phyloP scores from a whole-genome alignment of 2,888 invertebrate species.

The Tetanocera ferruginea region DNA sequence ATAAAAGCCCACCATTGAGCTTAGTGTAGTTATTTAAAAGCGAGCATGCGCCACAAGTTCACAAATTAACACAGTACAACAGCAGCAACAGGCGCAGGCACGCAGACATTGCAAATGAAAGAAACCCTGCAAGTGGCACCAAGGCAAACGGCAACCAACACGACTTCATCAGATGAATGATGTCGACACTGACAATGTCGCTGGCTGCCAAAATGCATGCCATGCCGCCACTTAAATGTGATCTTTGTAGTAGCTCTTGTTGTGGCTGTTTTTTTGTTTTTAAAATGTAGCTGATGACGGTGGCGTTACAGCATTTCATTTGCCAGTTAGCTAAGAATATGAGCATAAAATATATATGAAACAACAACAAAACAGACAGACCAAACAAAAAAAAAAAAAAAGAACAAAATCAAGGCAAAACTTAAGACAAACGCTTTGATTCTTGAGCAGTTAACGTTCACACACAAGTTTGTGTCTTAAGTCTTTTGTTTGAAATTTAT shows the following conservation, averaged over 20 bases:
- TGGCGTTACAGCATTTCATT: slow-evolving; percentile 5
- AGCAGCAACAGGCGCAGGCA: neutral
- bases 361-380: neutral
- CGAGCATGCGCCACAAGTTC: slow-evolving; percentile 24
- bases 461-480: slow-evolving; percentile 36
- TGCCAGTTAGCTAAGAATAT: neutral
- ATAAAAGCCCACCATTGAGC: neutral
- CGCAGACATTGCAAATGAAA: neutral
- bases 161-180: slow-evolving; percentile 34
- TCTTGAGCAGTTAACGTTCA: neutral
- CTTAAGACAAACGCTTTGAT: slow-evolving; percentile 18
- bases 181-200: slow-evolving; percentile 32
- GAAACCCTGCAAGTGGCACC: neutral
- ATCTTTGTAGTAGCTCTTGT: slow-evolving; percentile 16
- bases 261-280: neutral
- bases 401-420: neutral
- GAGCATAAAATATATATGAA: too few relatives aligned
- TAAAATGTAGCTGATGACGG: neutral
- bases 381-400: neutral
- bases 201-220: slow-evolving; percentile 28
- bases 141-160: slow-evolving; percentile 36
- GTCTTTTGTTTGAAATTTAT: slow-evolving; percentile 32
- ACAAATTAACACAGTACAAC: slow-evolving; percentile 23
- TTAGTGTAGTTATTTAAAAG: neutral
- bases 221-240: neutral